These are phyloP conservation scores for Nycteola revayana DNA, from an alignment of 2,888 invertebrate genomes.

Conservation along the genomic window DNA sequence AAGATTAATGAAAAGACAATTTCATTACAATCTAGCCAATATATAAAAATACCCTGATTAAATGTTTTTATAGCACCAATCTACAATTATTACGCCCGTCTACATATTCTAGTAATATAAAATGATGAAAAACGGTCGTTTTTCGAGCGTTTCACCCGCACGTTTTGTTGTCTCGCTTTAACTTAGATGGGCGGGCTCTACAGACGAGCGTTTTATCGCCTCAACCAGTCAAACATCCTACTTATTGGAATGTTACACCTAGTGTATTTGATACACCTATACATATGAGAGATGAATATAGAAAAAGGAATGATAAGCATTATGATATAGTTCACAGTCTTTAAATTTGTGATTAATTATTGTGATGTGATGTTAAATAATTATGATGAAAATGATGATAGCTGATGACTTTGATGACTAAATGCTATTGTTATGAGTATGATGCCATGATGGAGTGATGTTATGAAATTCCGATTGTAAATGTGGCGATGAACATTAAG, in stretches of 20 bases:
- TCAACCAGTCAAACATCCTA: constrained; percentile 25
- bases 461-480: neutral
- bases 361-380: neutral
- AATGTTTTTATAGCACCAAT: neutral
- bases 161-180: constrained; percentile 13
- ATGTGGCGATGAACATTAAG: neutral
- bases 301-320: constrained; percentile 15
- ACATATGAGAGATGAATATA: constrained; percentile 22
- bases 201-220: constrained; percentile 27
- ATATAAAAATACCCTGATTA: neutral
- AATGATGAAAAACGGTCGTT: neutral
- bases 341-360: constrained; percentile 10
- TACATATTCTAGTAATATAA: too few relatives aligned
- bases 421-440: too few relatives aligned
- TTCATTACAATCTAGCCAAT: too few relatives aligned
- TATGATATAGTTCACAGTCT: constrained; percentile 23
- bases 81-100: too few relatives aligned
- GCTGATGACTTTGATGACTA: too few relatives aligned
- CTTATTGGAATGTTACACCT: constrained; percentile 24
- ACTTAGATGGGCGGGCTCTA: constrained; percentile 15
- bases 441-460: neutral
- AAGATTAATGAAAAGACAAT: too few relatives aligned
- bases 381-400: too few relatives aligned
- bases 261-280: constrained; percentile 21
- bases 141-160: constrained; percentile 14